These are phyloP conservation scores for Norana najaformis DNA, from an alignment of 2,888 invertebrate genomes.

Conservation along the genomic window DNA sequence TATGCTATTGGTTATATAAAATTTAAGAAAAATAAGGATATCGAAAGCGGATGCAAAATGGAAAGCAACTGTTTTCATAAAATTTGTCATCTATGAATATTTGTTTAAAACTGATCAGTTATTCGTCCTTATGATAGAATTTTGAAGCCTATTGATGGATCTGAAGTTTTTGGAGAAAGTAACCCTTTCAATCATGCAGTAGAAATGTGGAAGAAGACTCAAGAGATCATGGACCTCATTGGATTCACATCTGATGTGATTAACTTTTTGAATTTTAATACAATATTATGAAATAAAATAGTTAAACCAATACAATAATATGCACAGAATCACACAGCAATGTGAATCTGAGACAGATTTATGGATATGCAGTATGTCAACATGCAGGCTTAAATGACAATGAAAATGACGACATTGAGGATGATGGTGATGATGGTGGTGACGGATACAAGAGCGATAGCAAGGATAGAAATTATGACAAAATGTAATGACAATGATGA, in stretches of 20 bases:
- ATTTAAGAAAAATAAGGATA: background rate
- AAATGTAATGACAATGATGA: background rate
- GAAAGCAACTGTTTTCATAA: background rate
- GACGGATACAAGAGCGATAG: background rate
- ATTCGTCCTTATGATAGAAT: background rate
- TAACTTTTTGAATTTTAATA: background rate
- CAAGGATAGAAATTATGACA: background rate
- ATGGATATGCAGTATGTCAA: background rate
- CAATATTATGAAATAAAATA: background rate
- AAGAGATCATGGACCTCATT: conserved; percentile 7
- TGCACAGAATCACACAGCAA: background rate
- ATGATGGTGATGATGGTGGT: background rate
- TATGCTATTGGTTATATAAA: background rate
- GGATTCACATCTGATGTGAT: conserved; percentile 10
- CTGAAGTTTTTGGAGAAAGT: background rate
- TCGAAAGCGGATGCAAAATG: background rate
- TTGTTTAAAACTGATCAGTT: background rate
- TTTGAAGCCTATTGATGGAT: conserved; percentile 4
- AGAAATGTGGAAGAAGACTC: background rate
- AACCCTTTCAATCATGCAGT: background rate
- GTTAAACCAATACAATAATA: background rate
- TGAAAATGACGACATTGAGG: background rate
- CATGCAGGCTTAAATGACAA: background rate
- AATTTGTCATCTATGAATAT: background rate
- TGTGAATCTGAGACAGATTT: background rate